These are phyloP conservation scores for Steromphala cineraria DNA, from an alignment of 2,888 invertebrate genomes.

Conservation along the genomic window DNA sequence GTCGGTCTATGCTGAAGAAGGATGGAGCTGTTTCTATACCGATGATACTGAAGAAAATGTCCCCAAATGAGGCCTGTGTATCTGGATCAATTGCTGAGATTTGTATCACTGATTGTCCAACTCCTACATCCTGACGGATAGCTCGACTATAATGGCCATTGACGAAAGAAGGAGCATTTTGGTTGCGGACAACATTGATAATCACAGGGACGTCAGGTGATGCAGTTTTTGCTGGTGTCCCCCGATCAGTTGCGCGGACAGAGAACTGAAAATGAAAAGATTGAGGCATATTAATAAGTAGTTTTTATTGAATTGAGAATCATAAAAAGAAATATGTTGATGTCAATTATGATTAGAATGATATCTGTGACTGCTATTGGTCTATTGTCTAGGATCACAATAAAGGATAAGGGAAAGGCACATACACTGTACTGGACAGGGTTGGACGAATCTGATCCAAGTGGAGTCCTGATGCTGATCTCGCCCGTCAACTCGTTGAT, in stretches of 20 bases:
- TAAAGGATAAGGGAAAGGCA: neutral
- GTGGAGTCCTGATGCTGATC: slow-evolving; percentile 53
- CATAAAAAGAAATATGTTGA: too few species aligned
- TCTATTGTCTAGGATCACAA: neutral
- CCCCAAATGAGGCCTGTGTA: slow-evolving; percentile 54
- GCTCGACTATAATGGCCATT: slow-evolving; percentile 37
- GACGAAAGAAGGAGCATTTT: slow-evolving; percentile 55
- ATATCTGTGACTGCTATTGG: neutral
- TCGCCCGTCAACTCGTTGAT: slow-evolving; percentile 55
- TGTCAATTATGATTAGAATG: neutral
- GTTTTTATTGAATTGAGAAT: too few species aligned
- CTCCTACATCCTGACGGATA: slow-evolving; percentile 47
- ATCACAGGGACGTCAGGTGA: slow-evolving; percentile 50
- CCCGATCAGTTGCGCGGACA: slow-evolving; percentile 63
- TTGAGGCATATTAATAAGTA: neutral
- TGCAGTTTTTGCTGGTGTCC: slow-evolving; percentile 42
- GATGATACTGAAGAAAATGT: slow-evolving; percentile 52
- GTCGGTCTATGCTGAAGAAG: slow-evolving; percentile 55
- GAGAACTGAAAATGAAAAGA: slow-evolving; percentile 46
- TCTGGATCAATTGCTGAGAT: slow-evolving; percentile 63
- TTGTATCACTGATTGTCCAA: slow-evolving; percentile 43
- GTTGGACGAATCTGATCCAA: slow-evolving; percentile 36
- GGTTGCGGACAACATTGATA: slow-evolving; percentile 64
- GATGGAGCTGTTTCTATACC: slow-evolving; percentile 67
- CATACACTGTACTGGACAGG: slow-evolving; percentile 41